Percentiles rank a stretch among this genome's conserved stretches.
These are phyloP conservation scores for Papilio dardanus DNA, from an alignment of 1,140 invertebrate species.

Conservation along the genomic window DNA sequence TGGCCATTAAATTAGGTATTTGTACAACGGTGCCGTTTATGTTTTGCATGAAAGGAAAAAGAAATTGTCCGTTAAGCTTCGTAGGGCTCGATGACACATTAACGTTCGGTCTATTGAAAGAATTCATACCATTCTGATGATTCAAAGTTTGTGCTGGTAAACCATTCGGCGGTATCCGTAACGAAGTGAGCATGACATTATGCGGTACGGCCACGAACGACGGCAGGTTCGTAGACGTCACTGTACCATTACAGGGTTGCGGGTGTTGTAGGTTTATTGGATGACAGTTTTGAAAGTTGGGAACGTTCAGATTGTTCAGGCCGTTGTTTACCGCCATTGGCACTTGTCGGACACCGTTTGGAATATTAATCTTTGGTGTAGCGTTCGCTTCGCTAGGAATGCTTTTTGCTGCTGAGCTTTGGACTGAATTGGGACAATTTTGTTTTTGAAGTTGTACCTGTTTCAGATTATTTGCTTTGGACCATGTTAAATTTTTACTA, in stretches of 20 bases:
- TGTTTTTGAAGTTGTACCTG: constrained; percentile 76
- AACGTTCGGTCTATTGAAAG: constrained; percentile 72
- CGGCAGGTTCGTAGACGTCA: constrained; percentile 67
- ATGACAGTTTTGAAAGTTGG: constrained; percentile 74
- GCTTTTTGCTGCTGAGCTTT: constrained; percentile 51
- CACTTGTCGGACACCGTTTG: constrained; percentile 72
- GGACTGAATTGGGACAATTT: constrained; percentile 65
- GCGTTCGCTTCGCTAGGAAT: constrained; percentile 58
- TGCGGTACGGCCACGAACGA: constrained; percentile 75
- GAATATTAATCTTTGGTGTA: constrained; percentile 70
- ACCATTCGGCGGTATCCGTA: constrained; percentile 80
- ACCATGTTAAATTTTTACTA: constrained; percentile 79
- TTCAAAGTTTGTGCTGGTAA: constrained; percentile 66
- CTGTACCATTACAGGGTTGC: constrained; percentile 67
- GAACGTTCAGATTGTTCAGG: constrained; percentile 67
- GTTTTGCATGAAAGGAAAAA: constrained; percentile 79
- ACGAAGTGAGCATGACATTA: constrained; percentile 80
- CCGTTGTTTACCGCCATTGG: constrained; percentile 72
- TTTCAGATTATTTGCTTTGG: constrained; percentile 77
- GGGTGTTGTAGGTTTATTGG: constrained; percentile 63
- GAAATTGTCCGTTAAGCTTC: constrained; percentile 78
- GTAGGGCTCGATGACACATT: constrained; percentile 74
- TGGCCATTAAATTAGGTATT: constrained; percentile 80
- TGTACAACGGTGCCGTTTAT: constrained; percentile 79
- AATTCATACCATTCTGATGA: constrained; percentile 65